A percentile compares a stretch with the other conserved stretches of the same genome.
Conservation (phyloP, 2,797 vertebrate species). For the Anableps anableps region DNA sequence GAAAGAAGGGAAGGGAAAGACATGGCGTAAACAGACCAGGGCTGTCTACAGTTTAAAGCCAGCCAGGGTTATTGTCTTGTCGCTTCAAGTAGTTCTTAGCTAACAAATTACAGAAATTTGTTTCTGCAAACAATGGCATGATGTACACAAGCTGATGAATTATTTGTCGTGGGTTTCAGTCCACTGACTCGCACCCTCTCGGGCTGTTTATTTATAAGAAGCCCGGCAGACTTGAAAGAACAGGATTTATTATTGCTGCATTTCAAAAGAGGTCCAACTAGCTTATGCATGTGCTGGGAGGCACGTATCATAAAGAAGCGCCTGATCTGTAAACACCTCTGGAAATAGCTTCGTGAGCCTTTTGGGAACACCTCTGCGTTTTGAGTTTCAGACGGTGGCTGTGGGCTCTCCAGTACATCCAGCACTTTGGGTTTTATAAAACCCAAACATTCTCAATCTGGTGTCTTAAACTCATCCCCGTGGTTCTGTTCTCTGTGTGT, state of each 20-base stretch:
- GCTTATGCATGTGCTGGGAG: conserved; percentile 16
- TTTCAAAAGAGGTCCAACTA: conserved; percentile 15
- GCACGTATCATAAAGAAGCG: conserved; percentile 47
- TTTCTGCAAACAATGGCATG: not conserved
- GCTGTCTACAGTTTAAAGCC: not conserved
- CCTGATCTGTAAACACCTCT: conserved; percentile 79
- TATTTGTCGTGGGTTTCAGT: not conserved
- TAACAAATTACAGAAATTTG: not conserved
- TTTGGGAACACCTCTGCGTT: conserved; percentile 35
- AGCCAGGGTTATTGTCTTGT: not conserved
- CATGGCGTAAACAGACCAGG: too few relatives aligned
- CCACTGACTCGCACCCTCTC: not conserved
- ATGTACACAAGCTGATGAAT: not conserved
- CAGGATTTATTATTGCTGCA: conserved; percentile 29
- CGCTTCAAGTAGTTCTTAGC: not conserved
- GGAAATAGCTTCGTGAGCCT: conserved; percentile 72
- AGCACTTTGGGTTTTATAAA: not conserved
- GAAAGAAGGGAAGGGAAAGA: too few relatives aligned
- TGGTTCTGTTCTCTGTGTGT: not conserved
- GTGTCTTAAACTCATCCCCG: not conserved
- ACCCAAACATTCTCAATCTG: not conserved
- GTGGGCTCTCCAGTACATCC: not conserved
- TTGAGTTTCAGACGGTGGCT: conserved; percentile 67
- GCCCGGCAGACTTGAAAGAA: not conserved
- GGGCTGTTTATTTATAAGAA: conserved; percentile 12